phyloP scores from a whole-genome alignment of 2,113 vertebrate genomes.

The Percopsis transmontana region DNA sequence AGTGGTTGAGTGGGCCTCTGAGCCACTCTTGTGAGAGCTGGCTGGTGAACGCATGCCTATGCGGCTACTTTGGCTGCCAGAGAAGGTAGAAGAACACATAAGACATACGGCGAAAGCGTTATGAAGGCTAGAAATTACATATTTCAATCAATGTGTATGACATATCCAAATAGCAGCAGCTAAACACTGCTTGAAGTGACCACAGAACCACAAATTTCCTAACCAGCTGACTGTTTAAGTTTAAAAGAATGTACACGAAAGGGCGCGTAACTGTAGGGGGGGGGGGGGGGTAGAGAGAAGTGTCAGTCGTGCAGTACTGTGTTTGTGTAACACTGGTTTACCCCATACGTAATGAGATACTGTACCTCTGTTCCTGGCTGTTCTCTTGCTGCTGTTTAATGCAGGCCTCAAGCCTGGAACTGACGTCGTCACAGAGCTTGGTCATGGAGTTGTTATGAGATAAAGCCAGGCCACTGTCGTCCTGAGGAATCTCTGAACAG shows the following conservation, averaged over 20 bases:
- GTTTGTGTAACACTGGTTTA: no score
- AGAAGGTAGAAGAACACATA: slow-evolving; percentile 31
- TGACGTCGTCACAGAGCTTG: slow-evolving; percentile 80
- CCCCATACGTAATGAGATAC: no score
- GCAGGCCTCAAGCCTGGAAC: slow-evolving; percentile 61
- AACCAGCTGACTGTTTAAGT: no score
- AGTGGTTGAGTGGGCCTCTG: slow-evolving; percentile 54
- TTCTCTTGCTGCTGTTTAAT: slow-evolving; percentile 59
- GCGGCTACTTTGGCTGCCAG: slow-evolving; percentile 59
- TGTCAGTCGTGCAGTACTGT: background rate
- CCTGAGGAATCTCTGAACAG: slow-evolving; percentile 76
- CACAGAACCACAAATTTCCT: no score
- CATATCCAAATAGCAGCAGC: no score
- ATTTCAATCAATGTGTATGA: no score
- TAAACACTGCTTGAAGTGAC: no score
- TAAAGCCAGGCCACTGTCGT: slow-evolving; percentile 64
- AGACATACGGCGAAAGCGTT: no score
- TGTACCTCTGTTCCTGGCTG: slow-evolving; percentile 53
- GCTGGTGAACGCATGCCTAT: slow-evolving; percentile 52
- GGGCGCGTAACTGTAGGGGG: no score
- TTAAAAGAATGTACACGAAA: no score
- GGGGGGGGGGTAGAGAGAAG: background rate
- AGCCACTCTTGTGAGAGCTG: slow-evolving; percentile 63
- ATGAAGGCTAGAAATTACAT: no score
- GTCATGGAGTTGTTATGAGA: slow-evolving; percentile 67